A percentile compares a stretch with the other conserved stretches of the same genome.
Conservation (phyloP, 2,113 vertebrate genomes). For the Dromaius novaehollandiae region DNA sequence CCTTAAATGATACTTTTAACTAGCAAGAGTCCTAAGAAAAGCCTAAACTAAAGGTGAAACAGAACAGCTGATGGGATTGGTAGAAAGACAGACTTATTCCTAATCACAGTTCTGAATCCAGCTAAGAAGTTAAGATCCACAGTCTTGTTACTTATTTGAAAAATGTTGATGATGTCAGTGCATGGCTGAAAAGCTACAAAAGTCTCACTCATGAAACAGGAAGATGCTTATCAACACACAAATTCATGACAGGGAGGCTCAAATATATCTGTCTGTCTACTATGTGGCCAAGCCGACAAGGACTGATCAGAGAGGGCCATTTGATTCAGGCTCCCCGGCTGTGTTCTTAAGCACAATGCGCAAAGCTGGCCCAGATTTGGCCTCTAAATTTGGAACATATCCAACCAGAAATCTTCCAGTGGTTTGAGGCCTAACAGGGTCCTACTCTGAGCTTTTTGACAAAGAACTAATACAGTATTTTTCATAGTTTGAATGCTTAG, state of each 20-base stretch:
- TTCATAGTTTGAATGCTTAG: background rate
- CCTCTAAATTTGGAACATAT: background rate
- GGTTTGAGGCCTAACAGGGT: background rate
- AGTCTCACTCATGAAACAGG: background rate
- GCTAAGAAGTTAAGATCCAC: background rate
- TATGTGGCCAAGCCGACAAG: background rate
- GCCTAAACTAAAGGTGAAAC: background rate
- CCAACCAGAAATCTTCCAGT: background rate
- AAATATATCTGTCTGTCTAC: background rate
- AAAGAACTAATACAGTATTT: background rate
- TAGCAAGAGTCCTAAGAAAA: background rate
- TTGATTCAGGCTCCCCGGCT: background rate
- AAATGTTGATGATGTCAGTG: background rate
- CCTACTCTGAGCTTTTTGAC: background rate
- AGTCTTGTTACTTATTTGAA: background rate
- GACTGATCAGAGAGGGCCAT: background rate
- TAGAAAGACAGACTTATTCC: background rate
- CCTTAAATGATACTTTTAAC: background rate
- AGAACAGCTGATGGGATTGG: background rate
- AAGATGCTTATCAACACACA: background rate
- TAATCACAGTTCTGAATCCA: background rate
- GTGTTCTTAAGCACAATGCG: background rate
- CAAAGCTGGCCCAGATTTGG: background rate
- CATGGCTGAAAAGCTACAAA: background rate
- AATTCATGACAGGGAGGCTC: background rate